Evolutionary conservation across 2,113 vertebrate species (phyloP), one percentile per base, ranked within the genome.

Genomic region (Pomatorhinus ruficollis): DNA sequence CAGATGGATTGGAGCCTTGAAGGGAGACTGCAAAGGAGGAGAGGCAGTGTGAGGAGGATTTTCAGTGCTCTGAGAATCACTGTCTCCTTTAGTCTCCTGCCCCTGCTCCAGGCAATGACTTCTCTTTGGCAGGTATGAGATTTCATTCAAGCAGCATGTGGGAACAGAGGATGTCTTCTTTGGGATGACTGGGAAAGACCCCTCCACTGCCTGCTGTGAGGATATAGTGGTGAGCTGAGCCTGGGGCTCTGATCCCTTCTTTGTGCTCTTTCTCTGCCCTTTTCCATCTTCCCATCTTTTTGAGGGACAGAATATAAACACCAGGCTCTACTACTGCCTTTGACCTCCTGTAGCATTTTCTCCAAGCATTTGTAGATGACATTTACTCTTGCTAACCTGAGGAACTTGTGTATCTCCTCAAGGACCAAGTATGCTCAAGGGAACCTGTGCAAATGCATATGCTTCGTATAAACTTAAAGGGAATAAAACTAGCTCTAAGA

Each of bases 151-250:
- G 95, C 99, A 99, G 92, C 97, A 92, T 28, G 99, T 99, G 93
- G 98, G 98, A 61, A 98, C 99, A 35, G 99, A 99, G 79, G 99
- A 99, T 68, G 16, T 99, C 44, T 99, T 99, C 97, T 97, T 99
- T 87, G 99, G 99, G 40, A 94, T 99, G 97, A 98, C 95, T 37
- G 87, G 98, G 89, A 99, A 99, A 89, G 98, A 99, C 42, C 96
- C 98, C 13, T 99, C 99, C 40, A 99, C 99, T 56, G 99, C 99
- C 93, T 99, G 99, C 95, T 99, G 99, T 97, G 98, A 99, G 54
- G 98, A 98, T 61, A 97, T 99, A 95, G 97, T 99, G 99, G 99
- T 99, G 98, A 98, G 98, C 40, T 45, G 85, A 74, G 33, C 69
- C n/a, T 47, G 21, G 24, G 6, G 50, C 64, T 72, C 40, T 61